Evolutionary conservation across 2,888 invertebrate species (phyloP).

Genomic region (Mantis religiosa): DNA sequence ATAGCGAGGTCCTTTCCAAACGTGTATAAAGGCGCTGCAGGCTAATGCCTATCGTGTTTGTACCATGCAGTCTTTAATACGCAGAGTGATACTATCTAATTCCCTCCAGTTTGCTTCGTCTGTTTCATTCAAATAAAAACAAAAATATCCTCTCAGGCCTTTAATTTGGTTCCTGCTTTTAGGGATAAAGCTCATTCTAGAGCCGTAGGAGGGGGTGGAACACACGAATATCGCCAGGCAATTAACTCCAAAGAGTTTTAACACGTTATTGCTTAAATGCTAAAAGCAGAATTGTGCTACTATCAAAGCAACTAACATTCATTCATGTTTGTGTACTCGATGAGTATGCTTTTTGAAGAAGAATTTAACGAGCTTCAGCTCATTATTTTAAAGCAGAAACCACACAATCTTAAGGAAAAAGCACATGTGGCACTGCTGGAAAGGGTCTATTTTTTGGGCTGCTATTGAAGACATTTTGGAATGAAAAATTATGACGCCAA

Average conservation of each 20-base stretch:
- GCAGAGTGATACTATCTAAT: background rate
- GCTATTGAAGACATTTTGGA: too few species aligned
- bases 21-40: background rate
- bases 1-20: background rate
- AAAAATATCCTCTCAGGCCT: background rate
- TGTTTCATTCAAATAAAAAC: background rate
- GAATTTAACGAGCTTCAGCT: background rate
- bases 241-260: background rate
- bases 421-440: too few species aligned
- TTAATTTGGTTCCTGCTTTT: background rate
- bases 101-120: background rate
- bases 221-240: background rate
- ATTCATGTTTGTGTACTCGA: background rate
- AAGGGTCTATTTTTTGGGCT: too few species aligned
- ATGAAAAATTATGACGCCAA: too few species aligned
- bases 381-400: background rate
- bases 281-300: background rate
- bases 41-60: background rate
- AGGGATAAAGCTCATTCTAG: background rate
- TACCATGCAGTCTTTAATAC: background rate
- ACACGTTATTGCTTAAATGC: background rate
- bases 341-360: background rate
- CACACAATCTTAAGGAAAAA: too few species aligned
- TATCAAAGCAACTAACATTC: background rate
- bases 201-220: background rate